These are phyloP conservation scores for Dicaeum eximium DNA, from an alignment of 2,113 vertebrate genomes.

Conservation along the genomic window DNA sequence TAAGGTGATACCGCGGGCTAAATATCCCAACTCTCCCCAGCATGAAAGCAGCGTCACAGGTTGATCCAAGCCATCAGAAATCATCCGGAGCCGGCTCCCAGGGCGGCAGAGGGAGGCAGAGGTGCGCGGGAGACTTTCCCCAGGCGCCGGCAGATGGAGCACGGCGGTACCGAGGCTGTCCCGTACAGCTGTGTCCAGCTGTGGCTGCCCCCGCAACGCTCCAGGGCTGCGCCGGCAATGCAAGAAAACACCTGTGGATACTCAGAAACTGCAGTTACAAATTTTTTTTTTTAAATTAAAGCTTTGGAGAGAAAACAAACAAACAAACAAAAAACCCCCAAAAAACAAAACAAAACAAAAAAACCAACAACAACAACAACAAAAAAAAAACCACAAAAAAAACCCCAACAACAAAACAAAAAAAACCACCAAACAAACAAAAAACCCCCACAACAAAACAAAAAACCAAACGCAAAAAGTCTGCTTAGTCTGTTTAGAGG, in stretches of 20 bases:
- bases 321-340: no score
- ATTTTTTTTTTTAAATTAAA: not conserved
- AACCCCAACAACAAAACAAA: no score
- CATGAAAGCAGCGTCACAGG: not conserved
- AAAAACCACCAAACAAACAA: no score
- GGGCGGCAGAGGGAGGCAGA: not conserved
- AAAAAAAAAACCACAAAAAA: no score
- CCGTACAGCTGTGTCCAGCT: accelerated
- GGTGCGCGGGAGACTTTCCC: not conserved
- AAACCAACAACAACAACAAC: no score
- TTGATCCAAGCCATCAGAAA: not conserved
- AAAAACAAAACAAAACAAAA: no score
- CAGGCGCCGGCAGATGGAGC: not conserved
- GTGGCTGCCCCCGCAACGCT: accelerated
- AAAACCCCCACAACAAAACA: no score
- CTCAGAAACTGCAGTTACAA: not conserved
- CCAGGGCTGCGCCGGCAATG: accelerated
- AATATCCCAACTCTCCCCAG: not conserved
- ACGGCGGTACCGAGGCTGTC: not conserved
- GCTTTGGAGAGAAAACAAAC: accelerated
- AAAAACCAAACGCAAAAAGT: no score
- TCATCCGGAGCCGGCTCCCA: not conserved
- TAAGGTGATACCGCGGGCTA: not conserved
- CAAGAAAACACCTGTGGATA: not conserved
- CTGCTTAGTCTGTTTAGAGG: not conserved